These are phyloP conservation scores for Heliconius nattereri DNA, from an alignment of 1,140 invertebrate genomes.

Conservation along the genomic window DNA sequence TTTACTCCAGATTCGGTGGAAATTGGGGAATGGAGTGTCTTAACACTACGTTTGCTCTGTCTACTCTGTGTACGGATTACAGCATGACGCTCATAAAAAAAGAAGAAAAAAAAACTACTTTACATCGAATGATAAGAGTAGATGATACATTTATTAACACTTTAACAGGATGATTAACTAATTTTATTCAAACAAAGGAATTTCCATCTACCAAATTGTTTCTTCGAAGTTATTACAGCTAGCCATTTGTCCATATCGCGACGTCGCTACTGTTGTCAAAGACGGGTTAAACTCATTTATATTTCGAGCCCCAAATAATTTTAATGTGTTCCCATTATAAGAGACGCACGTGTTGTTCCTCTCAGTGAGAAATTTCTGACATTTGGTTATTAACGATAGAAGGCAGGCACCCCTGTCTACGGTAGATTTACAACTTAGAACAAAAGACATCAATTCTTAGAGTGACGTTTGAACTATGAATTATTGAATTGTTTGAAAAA, in stretches of 20 bases:
- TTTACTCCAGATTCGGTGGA: no score
- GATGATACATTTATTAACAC: neutral
- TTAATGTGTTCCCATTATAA: conserved; percentile 76
- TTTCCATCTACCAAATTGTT: conserved; percentile 30
- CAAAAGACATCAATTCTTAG: conserved; percentile 73
- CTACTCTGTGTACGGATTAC: no score
- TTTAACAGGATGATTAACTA: conserved; percentile 4
- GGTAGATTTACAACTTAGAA: conserved; percentile 68
- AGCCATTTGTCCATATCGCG: conserved; percentile 58
- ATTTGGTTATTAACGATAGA: conserved; percentile 59
- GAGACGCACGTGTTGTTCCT: conserved; percentile 58
- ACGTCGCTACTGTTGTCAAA: conserved; percentile 56
- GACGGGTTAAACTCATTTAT: conserved; percentile 58
- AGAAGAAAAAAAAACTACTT: no score
- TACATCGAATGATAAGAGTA: no score
- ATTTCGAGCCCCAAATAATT: conserved; percentile 65
- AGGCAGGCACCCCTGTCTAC: conserved; percentile 50
- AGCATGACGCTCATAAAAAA: no score
- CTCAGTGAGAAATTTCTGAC: conserved; percentile 57
- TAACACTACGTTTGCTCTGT: no score
- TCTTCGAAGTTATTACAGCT: conserved; percentile 53
- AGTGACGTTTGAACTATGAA: conserved; percentile 71
- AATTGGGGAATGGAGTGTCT: no score
- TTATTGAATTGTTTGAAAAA: conserved; percentile 38
- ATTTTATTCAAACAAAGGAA: conserved; percentile 6